Conservation (phyloP, 2,888 invertebrate genomes). For the Drosophila suboccidentalis region DNA sequence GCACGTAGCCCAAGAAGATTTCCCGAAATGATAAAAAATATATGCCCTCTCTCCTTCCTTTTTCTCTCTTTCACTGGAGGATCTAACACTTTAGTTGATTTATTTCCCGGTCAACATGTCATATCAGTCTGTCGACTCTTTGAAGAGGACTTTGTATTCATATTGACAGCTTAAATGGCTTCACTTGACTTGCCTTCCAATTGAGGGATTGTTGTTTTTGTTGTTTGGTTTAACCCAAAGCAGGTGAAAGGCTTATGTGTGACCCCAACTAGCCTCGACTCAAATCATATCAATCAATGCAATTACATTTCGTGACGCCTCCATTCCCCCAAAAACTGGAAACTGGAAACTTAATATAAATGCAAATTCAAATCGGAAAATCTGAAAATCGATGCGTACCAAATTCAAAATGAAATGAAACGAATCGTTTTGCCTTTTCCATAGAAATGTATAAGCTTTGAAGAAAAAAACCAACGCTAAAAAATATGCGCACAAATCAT, state of each 20-base stretch:
- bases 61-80: not conserved
- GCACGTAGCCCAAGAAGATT: slow-evolving; percentile 68
- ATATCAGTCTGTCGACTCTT: slow-evolving; percentile 13
- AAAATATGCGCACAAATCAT: slow-evolving; percentile 79
- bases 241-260: slow-evolving; percentile 44
- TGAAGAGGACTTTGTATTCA: not conserved
- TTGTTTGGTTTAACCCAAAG: not conserved
- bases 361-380: slow-evolving; percentile 67
- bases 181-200: not conserved
- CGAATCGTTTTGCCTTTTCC: slow-evolving; percentile 67
- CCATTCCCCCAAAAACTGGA: slow-evolving; percentile 12
- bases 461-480: slow-evolving; percentile 40
- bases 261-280: slow-evolving; percentile 12
- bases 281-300: slow-evolving; percentile 68
- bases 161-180: slow-evolving; percentile 24
- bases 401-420: slow-evolving; percentile 79
- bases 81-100: slow-evolving; percentile 32
- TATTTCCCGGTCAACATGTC: slow-evolving; percentile 20
- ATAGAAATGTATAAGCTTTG: slow-evolving; percentile 73
- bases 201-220: slow-evolving; percentile 21
- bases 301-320: slow-evolving; percentile 55
- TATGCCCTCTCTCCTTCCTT: slow-evolving; percentile 15
- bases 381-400: slow-evolving; percentile 68
- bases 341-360: slow-evolving; percentile 73
- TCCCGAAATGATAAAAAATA: slow-evolving; percentile 66